Evolutionary conservation across 2,113 vertebrate genomes (phyloP).

Genomic region (Physeter macrocephalus): DNA sequence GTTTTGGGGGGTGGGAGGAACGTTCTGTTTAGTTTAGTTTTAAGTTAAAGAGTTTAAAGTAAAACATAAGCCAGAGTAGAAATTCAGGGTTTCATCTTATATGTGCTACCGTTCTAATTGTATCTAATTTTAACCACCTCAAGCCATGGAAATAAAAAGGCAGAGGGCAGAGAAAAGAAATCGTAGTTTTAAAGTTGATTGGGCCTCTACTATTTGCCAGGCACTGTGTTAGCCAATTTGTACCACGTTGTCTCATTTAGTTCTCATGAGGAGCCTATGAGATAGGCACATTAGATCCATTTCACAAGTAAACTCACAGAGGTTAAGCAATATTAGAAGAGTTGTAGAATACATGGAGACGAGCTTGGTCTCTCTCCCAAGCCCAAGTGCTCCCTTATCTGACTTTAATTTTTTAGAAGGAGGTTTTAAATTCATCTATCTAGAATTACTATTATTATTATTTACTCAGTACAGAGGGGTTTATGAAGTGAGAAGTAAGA

Average conservation of each 20-base stretch:
- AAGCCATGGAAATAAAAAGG: not conserved
- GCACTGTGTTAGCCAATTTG: not conserved
- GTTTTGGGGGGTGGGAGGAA: not conserved
- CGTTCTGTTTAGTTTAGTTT: not conserved
- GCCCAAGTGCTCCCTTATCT: not conserved
- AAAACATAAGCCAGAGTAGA: not conserved
- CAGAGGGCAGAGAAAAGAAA: not conserved
- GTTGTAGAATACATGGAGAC: not conserved
- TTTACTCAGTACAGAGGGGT: not conserved
- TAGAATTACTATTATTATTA: not conserved
- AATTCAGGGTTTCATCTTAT: not conserved
- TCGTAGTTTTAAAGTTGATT: not conserved
- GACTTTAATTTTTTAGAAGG: not conserved
- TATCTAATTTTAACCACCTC: not conserved
- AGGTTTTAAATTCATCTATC: not conserved
- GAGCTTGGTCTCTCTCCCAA: not conserved
- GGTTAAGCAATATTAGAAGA: not conserved
- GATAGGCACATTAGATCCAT: not conserved
- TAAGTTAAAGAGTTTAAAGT: slow-evolving; percentile 17
- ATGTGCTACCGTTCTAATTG: not conserved
- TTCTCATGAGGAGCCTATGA: not conserved
- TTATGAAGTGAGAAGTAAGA: not conserved
- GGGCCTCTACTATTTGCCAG: not conserved
- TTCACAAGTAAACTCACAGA: not conserved
- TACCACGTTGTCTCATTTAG: not conserved